Base-by-base conservation (phyloP, 2,888 invertebrate species). In the Zygogramma bicolorata region DNA sequence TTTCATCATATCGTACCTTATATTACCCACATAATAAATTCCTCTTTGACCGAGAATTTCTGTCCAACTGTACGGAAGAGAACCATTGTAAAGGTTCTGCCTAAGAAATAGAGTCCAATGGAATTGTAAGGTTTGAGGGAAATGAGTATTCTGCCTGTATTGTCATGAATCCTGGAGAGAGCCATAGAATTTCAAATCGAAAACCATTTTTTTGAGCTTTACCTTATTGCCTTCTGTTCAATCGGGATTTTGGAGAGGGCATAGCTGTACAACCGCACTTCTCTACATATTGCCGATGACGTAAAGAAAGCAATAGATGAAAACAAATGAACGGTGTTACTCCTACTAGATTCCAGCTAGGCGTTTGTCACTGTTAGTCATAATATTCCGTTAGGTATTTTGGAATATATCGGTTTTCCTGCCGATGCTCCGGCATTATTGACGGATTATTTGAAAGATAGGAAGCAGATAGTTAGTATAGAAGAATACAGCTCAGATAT, bases 1-100 rank as follows among this genome's bases (percentile, higher is more conserved):
- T 68, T 31, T 53, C 49, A 61, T 18, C 61, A 61, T 61, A 62
- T 68, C 13, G 27, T 62, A 6, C 62, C 68, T 3, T 68, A 68
- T 38, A 38, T 38, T 8, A 38, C 38, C 13, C 13, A 38, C 13
- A 38, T 62, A 5, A 38, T 62, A 27, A 68, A 68, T 61, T 46
- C n/a, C 31, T 3, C 31, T 46, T 18, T 49, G 49, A 68, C 65
- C 3, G 46, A 42, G 20, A 42, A 42, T 65, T 10, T 42, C 5
- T 20, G 13, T 18, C 65, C 65, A n/a, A 27, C 25, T 25, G 18
- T 42, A 3, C 49, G 65, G 49, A 65, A 18, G 49, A 65, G 31
- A 49, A 49, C 65, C 29, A 27, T 65, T 49, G 29, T 65, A 10
- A 49, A 15, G 18, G 66, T 66, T 18, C 27, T 66, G 40, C 66